Evolutionary conservation across 2,888 invertebrate genomes (phyloP).

Genomic region (Ctenicera cuprea): DNA sequence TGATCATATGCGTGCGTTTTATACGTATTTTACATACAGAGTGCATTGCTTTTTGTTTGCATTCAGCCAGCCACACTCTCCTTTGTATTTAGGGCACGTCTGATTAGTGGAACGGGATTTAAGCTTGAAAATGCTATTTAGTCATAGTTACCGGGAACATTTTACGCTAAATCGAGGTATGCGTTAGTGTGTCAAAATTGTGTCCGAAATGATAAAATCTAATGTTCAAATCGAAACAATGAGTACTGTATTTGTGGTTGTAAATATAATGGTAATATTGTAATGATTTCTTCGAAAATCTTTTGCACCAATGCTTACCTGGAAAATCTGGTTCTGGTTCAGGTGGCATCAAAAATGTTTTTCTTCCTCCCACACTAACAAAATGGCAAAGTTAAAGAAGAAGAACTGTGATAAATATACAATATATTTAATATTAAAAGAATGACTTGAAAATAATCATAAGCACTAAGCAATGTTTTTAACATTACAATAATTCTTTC

Average conservation of each 20-base stretch:
- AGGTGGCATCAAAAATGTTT: too few relatives aligned
- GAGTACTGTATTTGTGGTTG: neutral
- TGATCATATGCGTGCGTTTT: neutral
- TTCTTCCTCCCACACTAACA: too few relatives aligned
- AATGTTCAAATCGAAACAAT: neutral
- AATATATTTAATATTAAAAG: too few relatives aligned
- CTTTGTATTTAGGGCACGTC: constrained; percentile 26
- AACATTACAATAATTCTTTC: too few relatives aligned
- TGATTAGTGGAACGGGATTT: constrained; percentile 8
- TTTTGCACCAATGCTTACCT: too few relatives aligned
- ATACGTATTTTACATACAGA: neutral
- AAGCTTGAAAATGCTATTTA: constrained; percentile 4
- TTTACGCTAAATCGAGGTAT: neutral
- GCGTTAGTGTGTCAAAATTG: neutral
- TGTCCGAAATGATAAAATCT: neutral
- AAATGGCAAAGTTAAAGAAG: too few relatives aligned
- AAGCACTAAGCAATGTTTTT: too few relatives aligned
- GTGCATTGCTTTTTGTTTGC: constrained; percentile 6
- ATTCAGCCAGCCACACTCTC: constrained; percentile 2
- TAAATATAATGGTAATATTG: too few relatives aligned
- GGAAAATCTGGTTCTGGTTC: too few relatives aligned
- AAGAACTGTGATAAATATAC: too few relatives aligned
- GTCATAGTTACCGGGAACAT: constrained; percentile 2
- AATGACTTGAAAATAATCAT: too few relatives aligned
- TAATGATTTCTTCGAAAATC: too few relatives aligned